Base-by-base conservation (phyloP, 2,888 invertebrate species). In the Dexiosoma caninum region DNA sequence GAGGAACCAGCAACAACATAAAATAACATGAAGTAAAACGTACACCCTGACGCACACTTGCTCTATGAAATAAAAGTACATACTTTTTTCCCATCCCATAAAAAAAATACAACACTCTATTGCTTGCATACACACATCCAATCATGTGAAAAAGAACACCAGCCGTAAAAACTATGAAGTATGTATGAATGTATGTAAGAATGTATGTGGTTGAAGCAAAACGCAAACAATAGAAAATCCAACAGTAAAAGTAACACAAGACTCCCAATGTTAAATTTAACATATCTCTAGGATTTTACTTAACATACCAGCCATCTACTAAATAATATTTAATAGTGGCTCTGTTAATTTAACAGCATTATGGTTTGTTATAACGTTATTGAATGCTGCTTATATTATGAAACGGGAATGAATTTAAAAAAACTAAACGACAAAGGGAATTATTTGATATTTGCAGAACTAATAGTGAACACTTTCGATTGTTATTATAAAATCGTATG, bases 201-300 rank as follows among this genome's bases (percentile, higher is more conserved):
- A 49, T 16, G 46, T n/a, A 21, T 12, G n/a, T 10, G 16, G 30
- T 1, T n/a, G 30, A 30, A 42, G n/a, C 23, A 27, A 37, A 46
- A 37, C 46, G 49, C 14, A 51, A 19, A 30, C 19, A 60, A 30
- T n/a, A 12, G 16, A 55, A 66, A 59, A 16, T 44, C 46, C 30
- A 49, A 40, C 49, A 51, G 23, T 59, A 59, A 37, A 30, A 42
- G 16, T 21, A 12, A 9, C 32, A 42, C n/a, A 40, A 60, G 51
- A 69, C 35, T 46, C 19, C n/a, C 5, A 30, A 51, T 60, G 60
- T 71, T 71, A 71, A 37, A 1, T 12, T 40, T 71, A 71, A 70
- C 49, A 59, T 37, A 0, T 0, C 7, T 30, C 0, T 37, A 21
- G 19, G 40, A 40, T 6, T 49, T 71, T 14, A 40, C 14, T 16